Base-by-base conservation (phyloP, 2,797 vertebrate genomes). In the Propithecus deckenii region DNA sequence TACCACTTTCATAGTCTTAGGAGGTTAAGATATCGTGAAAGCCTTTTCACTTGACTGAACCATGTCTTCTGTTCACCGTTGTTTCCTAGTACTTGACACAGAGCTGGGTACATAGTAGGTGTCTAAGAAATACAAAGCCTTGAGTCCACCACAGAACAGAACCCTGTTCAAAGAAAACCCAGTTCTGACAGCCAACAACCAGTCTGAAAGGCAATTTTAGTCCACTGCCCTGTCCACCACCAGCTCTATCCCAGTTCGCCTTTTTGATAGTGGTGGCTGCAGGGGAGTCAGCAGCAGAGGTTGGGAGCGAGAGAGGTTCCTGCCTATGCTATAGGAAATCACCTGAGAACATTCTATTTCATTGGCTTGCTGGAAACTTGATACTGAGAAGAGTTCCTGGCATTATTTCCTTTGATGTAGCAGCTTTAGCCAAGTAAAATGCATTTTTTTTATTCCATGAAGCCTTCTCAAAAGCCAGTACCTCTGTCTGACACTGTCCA, bases 331-430 rank as follows among this genome's bases (percentile, higher is more conserved):
- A 1, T 1, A 59, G 67, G 84, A 67, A 50, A 41, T 55, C 20
- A 18, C 59, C 52, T 4, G 32, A 38, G 61, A 65, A 75, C 18
- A 35, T 32, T 43, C 14, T 0, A 41, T 79, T n/a, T 55, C n/a
- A 15, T 25, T 80, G n/a, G 9, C 32, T 86, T 87, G 55, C 69
- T 65, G 43, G 63, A 80, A 92, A 69, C 50, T 17, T 50, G 81
- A 23, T 48, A 72, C 8, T 8, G 3, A 94, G 38, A 80, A 69
- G 46, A 55, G 32, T 41, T 86, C 48, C 23, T 61, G 41, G n/a
- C 22, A 41, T 38, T 48, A 32, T 59, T 71, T 90, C 63, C n/a
- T 89, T 52, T 18, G 50, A 75, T 59, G 28, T 38, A 30, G 12
- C 48, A 38, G 48, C 28, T 8, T 1, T 41, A 25, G n/a, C 59